These are phyloP conservation scores for Pelobates cultripes DNA, from an alignment of 2,797 vertebrate species.

Conservation along the genomic window DNA sequence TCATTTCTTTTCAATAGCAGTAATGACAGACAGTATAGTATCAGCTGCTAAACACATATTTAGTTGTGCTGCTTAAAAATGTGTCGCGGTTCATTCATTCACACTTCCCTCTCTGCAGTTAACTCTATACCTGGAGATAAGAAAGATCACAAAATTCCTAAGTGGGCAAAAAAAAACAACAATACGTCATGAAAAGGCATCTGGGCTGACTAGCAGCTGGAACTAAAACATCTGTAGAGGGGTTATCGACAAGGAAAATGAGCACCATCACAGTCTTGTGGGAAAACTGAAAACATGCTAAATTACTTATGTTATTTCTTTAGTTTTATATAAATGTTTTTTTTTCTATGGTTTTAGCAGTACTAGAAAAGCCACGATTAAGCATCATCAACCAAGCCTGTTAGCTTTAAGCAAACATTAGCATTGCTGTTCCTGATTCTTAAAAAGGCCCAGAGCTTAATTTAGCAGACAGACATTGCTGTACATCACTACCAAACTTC, in stretches of 20 bases:
- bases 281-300: neutral
- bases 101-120: too few species aligned
- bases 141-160: too few species aligned
- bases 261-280: neutral
- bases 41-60: too few species aligned
- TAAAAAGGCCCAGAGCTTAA: neutral
- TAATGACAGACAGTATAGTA: too few species aligned
- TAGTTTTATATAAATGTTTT: neutral
- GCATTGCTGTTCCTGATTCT: neutral
- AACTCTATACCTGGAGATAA: too few species aligned
- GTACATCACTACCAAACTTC: neutral
- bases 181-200: too few species aligned
- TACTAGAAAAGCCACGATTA: constrained; percentile 18
- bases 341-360: neutral
- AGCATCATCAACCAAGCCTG: neutral
- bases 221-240: too few species aligned
- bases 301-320: neutral
- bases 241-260: neutral
- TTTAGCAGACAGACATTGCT: neutral
- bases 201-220: too few species aligned
- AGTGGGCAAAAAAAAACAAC: too few species aligned
- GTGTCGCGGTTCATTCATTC: too few species aligned
- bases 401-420: constrained; percentile 12
- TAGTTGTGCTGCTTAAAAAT: too few species aligned
- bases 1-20: too few species aligned